Conservation (phyloP, 2,888 invertebrate species). For the Caenorhabditis sp. region DNA sequence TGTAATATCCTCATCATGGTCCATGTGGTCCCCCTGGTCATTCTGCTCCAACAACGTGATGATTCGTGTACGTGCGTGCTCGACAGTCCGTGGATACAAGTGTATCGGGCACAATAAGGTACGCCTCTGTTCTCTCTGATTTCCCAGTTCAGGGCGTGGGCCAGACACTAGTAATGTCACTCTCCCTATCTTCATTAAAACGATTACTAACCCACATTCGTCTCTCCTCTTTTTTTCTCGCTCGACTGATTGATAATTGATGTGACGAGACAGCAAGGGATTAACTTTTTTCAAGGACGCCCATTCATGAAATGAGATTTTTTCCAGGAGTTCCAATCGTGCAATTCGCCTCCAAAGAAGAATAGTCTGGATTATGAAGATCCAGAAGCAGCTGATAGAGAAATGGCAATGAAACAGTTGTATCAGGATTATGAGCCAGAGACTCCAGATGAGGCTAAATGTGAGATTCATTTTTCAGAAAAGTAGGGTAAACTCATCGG, state of each 20-base stretch:
- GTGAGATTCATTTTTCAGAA: conserved; percentile 13
- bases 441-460: conserved; percentile 57
- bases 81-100: conserved; percentile 82
- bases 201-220: conserved; percentile 59
- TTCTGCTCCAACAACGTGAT: conserved; percentile 79
- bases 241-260: conserved; percentile 50
- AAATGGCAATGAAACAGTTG: conserved; percentile 79
- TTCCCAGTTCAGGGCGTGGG: conserved; percentile 51
- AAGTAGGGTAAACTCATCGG: not conserved
- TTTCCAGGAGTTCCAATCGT: conserved; percentile 75
- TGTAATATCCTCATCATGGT: conserved; percentile 82
- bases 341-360: conserved; percentile 63
- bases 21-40: conserved; percentile 83
- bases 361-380: conserved; percentile 67
- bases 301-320: conserved; percentile 9
- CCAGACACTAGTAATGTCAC: conserved; percentile 35
- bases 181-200: conserved; percentile 46
- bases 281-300: conserved; percentile 33
- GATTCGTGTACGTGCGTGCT: conserved; percentile 82
- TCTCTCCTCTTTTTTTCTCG: conserved; percentile 20
- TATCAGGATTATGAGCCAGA: conserved; percentile 79
- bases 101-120: conserved; percentile 82
- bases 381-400: conserved; percentile 70
- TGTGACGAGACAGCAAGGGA: conserved; percentile 52
- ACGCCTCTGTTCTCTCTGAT: not conserved